phyloP scores from a whole-genome alignment of 1,140 invertebrate species.

The honey bee (Apis mellifera) region Amel_HAv3.1 CM009934.2:4555501-4556000 shows the following conservation, averaged over 20 bases:
- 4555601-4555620: not conserved
- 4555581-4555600: not conserved
- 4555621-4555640: conserved; percentile 35
- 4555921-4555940: not conserved
- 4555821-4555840: not conserved
- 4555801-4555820: not conserved
- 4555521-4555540: no score
- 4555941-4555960: conserved; percentile 18
- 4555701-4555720: conserved; percentile 34
- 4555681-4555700: conserved; percentile 40
- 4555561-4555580: no score
- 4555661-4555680: conserved; percentile 49
- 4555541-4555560: no score
- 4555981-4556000: not conserved
- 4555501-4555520: no score
- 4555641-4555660: conserved; percentile 24
- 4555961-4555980: conserved; percentile 16
- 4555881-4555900: conserved; percentile 11
- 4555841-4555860: not conserved
- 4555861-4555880: not conserved
- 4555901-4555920: not conserved
- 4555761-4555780: not conserved
- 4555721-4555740: conserved; percentile 25
- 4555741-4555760: conserved; percentile 30
- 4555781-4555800: conserved; percentile 4